Percentiles rank a stretch among this genome's conserved stretches.
Evolutionary conservation across 1,140 invertebrate genomes (phyloP).

Genomic region (Phymastichus coffea): DNA sequence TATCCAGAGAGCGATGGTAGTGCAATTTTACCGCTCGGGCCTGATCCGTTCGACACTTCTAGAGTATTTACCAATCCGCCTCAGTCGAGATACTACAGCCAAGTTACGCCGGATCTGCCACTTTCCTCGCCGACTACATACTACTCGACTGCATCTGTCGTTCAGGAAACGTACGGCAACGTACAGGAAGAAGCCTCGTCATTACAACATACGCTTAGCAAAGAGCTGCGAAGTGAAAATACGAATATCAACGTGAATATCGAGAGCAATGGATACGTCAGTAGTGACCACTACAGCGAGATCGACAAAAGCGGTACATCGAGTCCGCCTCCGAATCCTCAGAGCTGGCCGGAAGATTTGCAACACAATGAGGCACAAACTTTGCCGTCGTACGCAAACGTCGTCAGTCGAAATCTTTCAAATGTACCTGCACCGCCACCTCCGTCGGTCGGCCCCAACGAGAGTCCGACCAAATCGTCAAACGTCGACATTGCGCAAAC

Average conservation of each 20-base stretch:
- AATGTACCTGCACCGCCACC: conserved; percentile 28
- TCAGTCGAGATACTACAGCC: conserved; percentile 53
- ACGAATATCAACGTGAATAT: conserved; percentile 32
- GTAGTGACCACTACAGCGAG: conserved; percentile 44
- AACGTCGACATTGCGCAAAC: conserved; percentile 46
- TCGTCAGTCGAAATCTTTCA: conserved; percentile 24
- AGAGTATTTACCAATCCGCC: conserved; percentile 45
- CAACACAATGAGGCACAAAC: conserved; percentile 33
- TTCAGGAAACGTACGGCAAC: conserved; percentile 43
- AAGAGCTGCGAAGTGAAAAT: conserved; percentile 34
- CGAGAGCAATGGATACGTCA: conserved; percentile 22
- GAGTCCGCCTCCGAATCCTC: conserved; percentile 21
- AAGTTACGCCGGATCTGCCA: conserved; percentile 46
- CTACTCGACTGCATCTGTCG: not conserved
- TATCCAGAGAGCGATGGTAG: conserved; percentile 36
- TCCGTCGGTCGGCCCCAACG: conserved; percentile 40
- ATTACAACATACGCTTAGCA: conserved; percentile 25
- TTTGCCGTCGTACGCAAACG: conserved; percentile 37
- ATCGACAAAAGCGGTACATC: conserved; percentile 39
- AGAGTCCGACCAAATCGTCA: conserved; percentile 40
- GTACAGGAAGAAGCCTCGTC: conserved; percentile 30
- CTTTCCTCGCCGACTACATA: not conserved
- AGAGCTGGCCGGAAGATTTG: conserved; percentile 48
- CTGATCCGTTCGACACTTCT: conserved; percentile 66
- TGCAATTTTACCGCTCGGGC: not conserved